A percentile compares a stretch with the other conserved stretches of the same genome.
Conservation (phyloP, 2,797 vertebrate species). For the Todus mexicanus region DNA sequence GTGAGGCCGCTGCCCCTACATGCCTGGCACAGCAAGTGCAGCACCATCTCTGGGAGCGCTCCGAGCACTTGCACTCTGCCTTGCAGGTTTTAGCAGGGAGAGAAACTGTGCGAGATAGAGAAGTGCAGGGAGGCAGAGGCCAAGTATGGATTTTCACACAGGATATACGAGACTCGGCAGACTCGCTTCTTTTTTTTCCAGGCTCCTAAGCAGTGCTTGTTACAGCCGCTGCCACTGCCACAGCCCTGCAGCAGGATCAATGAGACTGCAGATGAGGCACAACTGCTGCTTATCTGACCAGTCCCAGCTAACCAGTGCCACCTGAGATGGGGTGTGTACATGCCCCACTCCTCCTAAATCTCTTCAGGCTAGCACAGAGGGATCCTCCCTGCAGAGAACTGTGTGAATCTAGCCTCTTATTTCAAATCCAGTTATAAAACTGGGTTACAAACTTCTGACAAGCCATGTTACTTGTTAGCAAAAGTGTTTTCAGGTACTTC, state of each 20-base stretch:
- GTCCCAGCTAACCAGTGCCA: neutral
- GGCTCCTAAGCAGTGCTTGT: neutral
- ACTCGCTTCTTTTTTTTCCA: neutral
- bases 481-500: neutral
- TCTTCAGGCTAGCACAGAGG: neutral
- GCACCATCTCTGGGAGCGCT: neutral
- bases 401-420: neutral
- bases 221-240: fast-evolving
- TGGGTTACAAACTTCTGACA: neutral
- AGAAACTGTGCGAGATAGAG: neutral
- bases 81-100: neutral
- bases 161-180: neutral
- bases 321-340: neutral
- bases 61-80: neutral
- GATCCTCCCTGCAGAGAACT: neutral
- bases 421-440: neutral
- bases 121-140: neutral
- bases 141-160: neutral
- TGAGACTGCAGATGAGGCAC: neutral
- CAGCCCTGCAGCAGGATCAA: neutral
- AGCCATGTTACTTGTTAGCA: neutral
- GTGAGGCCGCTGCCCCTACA: fast-evolving
- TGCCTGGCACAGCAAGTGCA: fast-evolving
- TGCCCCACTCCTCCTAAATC: neutral
- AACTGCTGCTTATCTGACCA: neutral